A percentile compares a stretch with the other conserved stretches of the same genome.
Conservation (phyloP, 1,140 invertebrate species). For the Bathynomus jamesi region DNA sequence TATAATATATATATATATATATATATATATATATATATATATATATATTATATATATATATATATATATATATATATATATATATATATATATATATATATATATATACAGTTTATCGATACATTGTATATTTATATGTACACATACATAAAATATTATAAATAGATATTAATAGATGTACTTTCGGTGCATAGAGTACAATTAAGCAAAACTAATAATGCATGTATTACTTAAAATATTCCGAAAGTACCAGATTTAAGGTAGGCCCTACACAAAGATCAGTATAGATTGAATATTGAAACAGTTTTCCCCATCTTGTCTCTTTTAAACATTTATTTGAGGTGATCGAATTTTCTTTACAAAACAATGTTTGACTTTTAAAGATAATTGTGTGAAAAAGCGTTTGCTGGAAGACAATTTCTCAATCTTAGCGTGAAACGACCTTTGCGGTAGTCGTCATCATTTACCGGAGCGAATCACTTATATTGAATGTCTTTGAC, state of each 20-base stretch:
- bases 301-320: no score
- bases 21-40: slow-evolving; percentile 3
- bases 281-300: not conserved
- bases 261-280: no score
- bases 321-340: no score
- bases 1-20: not conserved
- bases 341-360: not conserved
- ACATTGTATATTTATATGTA: not conserved
- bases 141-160: not conserved
- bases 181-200: no score
- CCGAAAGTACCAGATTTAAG: no score
- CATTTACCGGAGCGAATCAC: not conserved
- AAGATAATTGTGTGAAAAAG: not conserved
- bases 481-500: not conserved
- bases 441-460: not conserved
- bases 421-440: not conserved
- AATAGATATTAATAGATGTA: not conserved
- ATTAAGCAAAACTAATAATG: no score
- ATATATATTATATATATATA: slow-evolving; percentile 1
- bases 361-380: not conserved
- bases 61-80: slow-evolving; percentile 3
- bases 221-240: no score
- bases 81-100: not conserved
- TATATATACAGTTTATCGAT: not conserved
- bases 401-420: not conserved